A percentile compares a stretch with the other conserved stretches of the same genome.
These are phyloP conservation scores for Chaetodon auriga DNA, from an alignment of 2,113 vertebrate genomes.

Conservation along the genomic window DNA sequence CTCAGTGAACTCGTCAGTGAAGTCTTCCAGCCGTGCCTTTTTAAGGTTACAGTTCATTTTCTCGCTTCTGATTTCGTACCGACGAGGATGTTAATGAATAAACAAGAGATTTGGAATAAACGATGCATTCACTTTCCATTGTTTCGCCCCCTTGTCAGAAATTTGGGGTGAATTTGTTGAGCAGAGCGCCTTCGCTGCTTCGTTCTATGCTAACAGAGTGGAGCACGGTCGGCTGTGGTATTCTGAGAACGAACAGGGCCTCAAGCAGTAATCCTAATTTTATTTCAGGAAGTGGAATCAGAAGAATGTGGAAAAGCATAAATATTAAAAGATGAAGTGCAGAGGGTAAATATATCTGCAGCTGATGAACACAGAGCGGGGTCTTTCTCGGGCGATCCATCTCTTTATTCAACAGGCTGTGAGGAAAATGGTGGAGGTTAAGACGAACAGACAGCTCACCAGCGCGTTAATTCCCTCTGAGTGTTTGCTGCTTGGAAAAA, in stretches of 20 bases:
- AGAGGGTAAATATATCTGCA: slow-evolving; percentile 54
- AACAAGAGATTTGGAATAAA: slow-evolving; percentile 12
- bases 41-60: not conserved
- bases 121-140: slow-evolving; percentile 29
- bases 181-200: slow-evolving; percentile 12
- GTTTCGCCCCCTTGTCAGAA: not conserved
- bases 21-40: not conserved
- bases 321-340: slow-evolving; percentile 66
- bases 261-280: slow-evolving; percentile 45
- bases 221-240: slow-evolving; percentile 32
- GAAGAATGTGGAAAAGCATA: slow-evolving; percentile 70
- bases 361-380: slow-evolving; percentile 38
- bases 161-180: not conserved
- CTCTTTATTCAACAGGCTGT: slow-evolving; percentile 31
- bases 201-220: slow-evolving; percentile 32
- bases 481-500: slow-evolving; percentile 48
- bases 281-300: slow-evolving; percentile 70
- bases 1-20: slow-evolving; percentile 16
- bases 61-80: not conserved
- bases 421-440: slow-evolving; percentile 45
- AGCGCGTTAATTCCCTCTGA: slow-evolving; percentile 36
- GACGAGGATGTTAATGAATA: not conserved
- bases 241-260: slow-evolving; percentile 42
- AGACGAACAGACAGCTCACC: slow-evolving; percentile 44
- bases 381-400: slow-evolving; percentile 37